A percentile compares a stretch with the other conserved stretches of the same genome.
Evolutionary conservation across 2,797 vertebrate genomes (phyloP).

Genomic region (Lophotriccus pileatus): DNA sequence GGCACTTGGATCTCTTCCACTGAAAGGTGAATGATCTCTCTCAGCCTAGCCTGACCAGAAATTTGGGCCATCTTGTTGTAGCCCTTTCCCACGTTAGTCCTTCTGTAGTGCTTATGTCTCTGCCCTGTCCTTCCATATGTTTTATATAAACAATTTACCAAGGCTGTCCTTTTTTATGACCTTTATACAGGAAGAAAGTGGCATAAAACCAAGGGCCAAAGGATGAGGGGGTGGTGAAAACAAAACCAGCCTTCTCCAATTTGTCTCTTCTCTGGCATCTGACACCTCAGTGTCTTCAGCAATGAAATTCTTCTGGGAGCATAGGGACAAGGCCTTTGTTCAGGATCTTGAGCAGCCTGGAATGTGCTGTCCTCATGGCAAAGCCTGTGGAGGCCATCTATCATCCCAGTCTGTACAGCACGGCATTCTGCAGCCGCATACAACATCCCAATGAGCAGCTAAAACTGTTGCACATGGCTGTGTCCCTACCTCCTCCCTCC

Average conservation of each 20-base stretch:
- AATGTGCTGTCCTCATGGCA: not conserved
- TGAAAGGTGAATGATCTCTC: not conserved
- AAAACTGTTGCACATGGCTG: not conserved
- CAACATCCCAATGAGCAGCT: not conserved
- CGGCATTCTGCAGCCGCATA: not conserved
- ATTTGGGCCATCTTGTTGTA: not conserved
- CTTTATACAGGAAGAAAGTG: not conserved
- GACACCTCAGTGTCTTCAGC: not conserved
- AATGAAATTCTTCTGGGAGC: not conserved
- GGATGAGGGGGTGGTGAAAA: not conserved
- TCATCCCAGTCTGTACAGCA: rapidly evolving
- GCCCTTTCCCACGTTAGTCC: not conserved
- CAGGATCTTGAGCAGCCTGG: not conserved
- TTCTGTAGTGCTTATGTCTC: not conserved
- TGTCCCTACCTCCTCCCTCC: not conserved
- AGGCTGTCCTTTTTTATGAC: not conserved
- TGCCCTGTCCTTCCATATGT: not conserved
- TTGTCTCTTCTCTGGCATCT: not conserved
- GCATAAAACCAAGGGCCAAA: not conserved
- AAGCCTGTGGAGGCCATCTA: not conserved
- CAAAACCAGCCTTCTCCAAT: not conserved
- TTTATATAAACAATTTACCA: not conserved
- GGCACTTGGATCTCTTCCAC: not conserved
- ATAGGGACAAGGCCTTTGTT: not conserved
- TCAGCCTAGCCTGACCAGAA: not conserved